Evolutionary conservation across 2,113 vertebrate genomes (phyloP).

Genomic region (Sorex fumeus): DNA sequence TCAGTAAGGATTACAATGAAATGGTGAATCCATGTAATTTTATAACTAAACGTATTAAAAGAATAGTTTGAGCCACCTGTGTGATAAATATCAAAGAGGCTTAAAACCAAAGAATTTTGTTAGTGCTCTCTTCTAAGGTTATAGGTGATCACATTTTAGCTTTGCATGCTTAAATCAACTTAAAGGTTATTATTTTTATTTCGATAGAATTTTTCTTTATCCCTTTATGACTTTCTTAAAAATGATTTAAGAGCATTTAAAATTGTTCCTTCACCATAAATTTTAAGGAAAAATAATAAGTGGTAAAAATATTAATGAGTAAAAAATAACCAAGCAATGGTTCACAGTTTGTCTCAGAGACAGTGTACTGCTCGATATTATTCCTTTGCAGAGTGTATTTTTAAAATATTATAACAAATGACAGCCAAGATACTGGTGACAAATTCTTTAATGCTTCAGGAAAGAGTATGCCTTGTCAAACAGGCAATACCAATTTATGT

Average conservation of each 20-base stretch:
- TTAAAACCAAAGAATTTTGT: background rate
- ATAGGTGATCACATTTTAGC: no score
- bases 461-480: background rate
- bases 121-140: no score
- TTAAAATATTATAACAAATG: background rate
- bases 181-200: constrained; percentile 6
- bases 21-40: background rate
- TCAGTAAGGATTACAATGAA: background rate
- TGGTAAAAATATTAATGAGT: constrained; percentile 33
- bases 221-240: background rate
- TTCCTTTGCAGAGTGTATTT: constrained; percentile 8
- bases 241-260: background rate
- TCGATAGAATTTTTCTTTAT: constrained; percentile 15
- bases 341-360: background rate
- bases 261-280: background rate
- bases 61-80: background rate
- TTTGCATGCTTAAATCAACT: no score
- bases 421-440: background rate
- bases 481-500: background rate
- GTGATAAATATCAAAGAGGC: background rate
- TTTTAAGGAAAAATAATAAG: constrained; percentile 21
- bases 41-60: background rate
- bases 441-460: background rate
- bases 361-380: background rate
- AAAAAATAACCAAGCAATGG: background rate